phyloP scores from a whole-genome alignment of 2,113 vertebrate genomes.

The Misgurnus mizolepis region DNA sequence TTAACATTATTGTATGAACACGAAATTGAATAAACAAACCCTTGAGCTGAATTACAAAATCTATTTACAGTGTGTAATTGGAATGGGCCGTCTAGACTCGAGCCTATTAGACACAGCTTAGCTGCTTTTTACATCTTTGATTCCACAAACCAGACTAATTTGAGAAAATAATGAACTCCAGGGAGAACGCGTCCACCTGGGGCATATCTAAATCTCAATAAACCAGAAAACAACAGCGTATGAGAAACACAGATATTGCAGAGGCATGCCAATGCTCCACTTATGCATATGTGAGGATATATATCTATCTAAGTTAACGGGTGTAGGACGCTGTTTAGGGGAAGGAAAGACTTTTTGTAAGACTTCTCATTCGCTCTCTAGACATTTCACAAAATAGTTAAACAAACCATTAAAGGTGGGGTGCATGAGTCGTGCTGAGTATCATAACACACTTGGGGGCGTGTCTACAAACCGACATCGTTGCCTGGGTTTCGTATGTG shows the following conservation, averaged over 20 bases:
- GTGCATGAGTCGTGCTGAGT: too few relatives aligned
- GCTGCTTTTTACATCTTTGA: constrained; percentile 63
- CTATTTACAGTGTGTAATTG: constrained; percentile 81
- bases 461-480: too few relatives aligned
- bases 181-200: constrained; percentile 66
- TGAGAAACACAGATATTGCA: constrained; percentile 3
- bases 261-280: constrained; percentile 6
- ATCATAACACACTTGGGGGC: too few relatives aligned
- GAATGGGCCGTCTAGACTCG: constrained; percentile 72
- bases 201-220: constrained; percentile 65
- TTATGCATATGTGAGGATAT: constrained; percentile 9
- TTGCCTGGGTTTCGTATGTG: too few relatives aligned
- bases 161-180: constrained; percentile 73
- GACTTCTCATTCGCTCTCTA: too few relatives aligned
- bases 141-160: constrained; percentile 71
- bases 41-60: constrained; percentile 70
- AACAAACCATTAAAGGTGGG: too few relatives aligned
- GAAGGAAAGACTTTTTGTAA: too few relatives aligned
- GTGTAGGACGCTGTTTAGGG: background rate
- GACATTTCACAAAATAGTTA: too few relatives aligned
- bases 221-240: constrained; percentile 36
- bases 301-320: background rate
- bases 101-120: constrained; percentile 79
- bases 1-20: constrained; percentile 70
- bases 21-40: constrained; percentile 75